Percentiles rank a stretch among this genome's conserved stretches.
Evolutionary conservation across 2,113 vertebrate genomes (phyloP).

Genomic region (Marmota monax): DNA sequence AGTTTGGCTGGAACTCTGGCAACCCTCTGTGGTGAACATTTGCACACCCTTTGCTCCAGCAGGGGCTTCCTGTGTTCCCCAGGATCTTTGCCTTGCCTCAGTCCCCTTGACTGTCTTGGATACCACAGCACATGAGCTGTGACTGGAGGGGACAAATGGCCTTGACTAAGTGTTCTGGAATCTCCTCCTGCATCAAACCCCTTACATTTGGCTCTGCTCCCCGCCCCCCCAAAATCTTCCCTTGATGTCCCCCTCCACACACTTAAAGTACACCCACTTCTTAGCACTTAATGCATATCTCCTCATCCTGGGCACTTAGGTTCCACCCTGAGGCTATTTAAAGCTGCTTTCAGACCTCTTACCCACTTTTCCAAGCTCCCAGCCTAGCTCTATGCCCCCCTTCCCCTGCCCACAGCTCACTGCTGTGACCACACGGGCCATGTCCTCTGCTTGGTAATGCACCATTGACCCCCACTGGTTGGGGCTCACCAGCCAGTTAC

Average conservation of each 20-base stretch:
- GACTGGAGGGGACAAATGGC: neutral
- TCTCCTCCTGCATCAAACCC: neutral
- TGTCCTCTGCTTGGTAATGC: slow-evolving; percentile 14
- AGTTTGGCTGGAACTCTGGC: neutral
- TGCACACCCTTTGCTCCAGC: neutral
- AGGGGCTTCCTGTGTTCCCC: neutral
- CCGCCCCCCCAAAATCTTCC: neutral
- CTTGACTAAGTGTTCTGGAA: slow-evolving; percentile 44
- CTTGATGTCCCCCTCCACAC: neutral
- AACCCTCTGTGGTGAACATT: neutral
- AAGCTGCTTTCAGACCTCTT: slow-evolving; percentile 62
- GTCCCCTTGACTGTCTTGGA: neutral
- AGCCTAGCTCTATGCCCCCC: neutral
- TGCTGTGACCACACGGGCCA: neutral
- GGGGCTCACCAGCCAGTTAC: slow-evolving; percentile 12
- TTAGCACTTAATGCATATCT: slow-evolving; percentile 53
- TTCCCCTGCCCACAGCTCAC: neutral
- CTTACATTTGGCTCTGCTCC: neutral
- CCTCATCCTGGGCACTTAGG: slow-evolving; percentile 16
- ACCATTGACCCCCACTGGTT: slow-evolving; percentile 25
- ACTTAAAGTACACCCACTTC: slow-evolving; percentile 58
- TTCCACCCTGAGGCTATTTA: slow-evolving; percentile 53
- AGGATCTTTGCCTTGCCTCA: neutral
- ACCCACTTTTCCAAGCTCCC: slow-evolving; percentile 40
- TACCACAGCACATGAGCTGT: neutral